Conservation (phyloP, 1,140 invertebrate species). For the Forficula auricularia region DNA sequence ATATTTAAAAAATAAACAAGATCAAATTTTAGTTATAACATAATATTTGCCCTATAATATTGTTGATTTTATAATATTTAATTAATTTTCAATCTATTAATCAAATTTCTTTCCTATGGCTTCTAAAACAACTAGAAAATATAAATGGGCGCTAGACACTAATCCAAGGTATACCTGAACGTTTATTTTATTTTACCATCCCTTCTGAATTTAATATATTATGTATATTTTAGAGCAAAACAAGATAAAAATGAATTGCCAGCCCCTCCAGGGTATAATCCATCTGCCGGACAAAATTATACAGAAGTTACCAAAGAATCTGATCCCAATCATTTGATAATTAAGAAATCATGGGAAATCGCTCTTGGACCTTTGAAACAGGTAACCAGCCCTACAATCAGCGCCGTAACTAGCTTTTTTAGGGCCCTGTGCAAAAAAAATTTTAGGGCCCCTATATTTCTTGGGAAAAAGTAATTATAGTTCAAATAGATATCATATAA, state of each 20-base stretch:
- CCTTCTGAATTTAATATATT: not conserved
- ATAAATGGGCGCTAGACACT: conserved; percentile 32
- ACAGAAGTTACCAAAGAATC: conserved; percentile 55
- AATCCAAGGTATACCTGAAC: conserved; percentile 24
- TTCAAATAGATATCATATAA: no score
- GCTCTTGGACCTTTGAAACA: conserved; percentile 86
- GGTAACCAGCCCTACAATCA: no score
- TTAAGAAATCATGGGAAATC: conserved; percentile 95
- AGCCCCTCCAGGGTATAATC: conserved; percentile 67
- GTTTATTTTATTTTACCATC: conserved; percentile 6
- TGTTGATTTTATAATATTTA: no score
- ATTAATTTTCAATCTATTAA: no score
- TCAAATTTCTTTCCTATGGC: no score
- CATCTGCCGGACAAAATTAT: conserved; percentile 45
- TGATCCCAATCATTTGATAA: conserved; percentile 66
- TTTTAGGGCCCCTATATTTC: no score
- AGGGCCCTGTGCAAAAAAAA: no score
- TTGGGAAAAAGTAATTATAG: no score
- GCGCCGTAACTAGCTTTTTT: no score
- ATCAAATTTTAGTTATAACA: no score
- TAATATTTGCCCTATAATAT: no score
- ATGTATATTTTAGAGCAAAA: conserved; percentile 24
- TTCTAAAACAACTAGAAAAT: conserved; percentile 18
- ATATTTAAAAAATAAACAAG: no score
- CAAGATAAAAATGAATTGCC: conserved; percentile 36